Conservation (phyloP, 1,140 invertebrate species). For the Neodiprion virginianus region DNA sequence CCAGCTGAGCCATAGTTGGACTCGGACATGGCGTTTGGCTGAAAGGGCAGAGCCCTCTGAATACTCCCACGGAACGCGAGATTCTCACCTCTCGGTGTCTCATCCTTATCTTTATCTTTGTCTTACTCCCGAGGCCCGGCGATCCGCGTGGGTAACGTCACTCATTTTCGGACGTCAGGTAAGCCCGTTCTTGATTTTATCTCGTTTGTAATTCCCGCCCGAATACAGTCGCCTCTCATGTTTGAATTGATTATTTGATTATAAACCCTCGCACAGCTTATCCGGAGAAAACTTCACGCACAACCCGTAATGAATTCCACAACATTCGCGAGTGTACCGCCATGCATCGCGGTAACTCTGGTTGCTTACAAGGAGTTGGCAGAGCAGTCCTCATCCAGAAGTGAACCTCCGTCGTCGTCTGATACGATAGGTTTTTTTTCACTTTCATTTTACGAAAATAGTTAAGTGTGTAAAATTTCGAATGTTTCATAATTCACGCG, state of each 20-base stretch:
- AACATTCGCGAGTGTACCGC: too few relatives aligned
- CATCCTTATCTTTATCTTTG: conserved; percentile 6
- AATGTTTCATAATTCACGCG: too few relatives aligned
- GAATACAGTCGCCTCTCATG: neutral
- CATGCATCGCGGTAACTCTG: too few relatives aligned
- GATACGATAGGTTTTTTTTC: too few relatives aligned
- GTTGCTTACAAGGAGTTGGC: too few relatives aligned
- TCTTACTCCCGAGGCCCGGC: neutral
- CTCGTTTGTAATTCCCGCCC: neutral
- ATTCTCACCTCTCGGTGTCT: conserved; percentile 3
- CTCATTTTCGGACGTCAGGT: neutral
- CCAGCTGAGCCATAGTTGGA: conserved; percentile 10
- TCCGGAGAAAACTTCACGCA: neutral
- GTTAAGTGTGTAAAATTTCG: too few relatives aligned
- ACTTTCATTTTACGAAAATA: too few relatives aligned
- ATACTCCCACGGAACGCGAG: conserved; percentile 1
- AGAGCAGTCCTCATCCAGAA: too few relatives aligned
- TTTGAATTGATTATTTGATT: neutral
- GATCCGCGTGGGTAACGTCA: neutral
- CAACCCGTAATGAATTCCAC: too few relatives aligned
- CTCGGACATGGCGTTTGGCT: neutral
- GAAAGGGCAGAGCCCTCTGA: neutral
- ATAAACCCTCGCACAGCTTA: neutral
- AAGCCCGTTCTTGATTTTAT: neutral
- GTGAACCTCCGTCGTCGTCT: too few relatives aligned